Evolutionary conservation across 2,888 invertebrate genomes (phyloP), one percentile per base, ranked within the genome.

Genomic region (Nomada hirtipes): DNA sequence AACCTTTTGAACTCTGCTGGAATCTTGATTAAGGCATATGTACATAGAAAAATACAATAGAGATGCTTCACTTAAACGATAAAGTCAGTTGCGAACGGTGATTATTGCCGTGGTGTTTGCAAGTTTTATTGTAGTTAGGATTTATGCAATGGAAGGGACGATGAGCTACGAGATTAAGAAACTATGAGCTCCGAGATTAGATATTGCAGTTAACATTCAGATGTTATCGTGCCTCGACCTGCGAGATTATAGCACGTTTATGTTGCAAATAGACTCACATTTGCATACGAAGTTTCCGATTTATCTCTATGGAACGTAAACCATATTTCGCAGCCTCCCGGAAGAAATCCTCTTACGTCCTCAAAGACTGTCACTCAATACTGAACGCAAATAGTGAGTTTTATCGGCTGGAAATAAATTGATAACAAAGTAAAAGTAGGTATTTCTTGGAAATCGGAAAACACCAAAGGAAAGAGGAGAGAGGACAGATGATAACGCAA

Each of bases 41-140:
- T 4, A n/a, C 2, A n/a, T 18, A 4, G 11, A 4, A 20, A 36
- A 67, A 67, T 52, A 13, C n/a, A 29, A 29, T n/a, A 3, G 11
- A 7, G 18, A 20, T 20, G 55, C 18, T 69, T 26, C 4, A 9
- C 44, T 36, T 18, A 47, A 47, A 20, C 70, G 70, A 29, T 29
- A n/a, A 47, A 64, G 55, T 57, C 26, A 4, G 11, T n/a, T 20
- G 44, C 3, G 75, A 53, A 73, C 26, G 42, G 13, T 57, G 64
- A 83, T 76, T 72, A 74, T 63, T 55, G 42, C 50, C 42, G 29
- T 29, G 36, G 36, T 47, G 63, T 9, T 36, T 29, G 65, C 72
- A 70, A 81, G 83, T 87, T 87, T 86, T 87, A 87, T 85, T 82
- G 84, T 68, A 78, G 83, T 78, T 79, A 20, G 78, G 76, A 86